Base-by-base conservation (phyloP, 2,888 invertebrate genomes). In the Amphipoea oculea region DNA sequence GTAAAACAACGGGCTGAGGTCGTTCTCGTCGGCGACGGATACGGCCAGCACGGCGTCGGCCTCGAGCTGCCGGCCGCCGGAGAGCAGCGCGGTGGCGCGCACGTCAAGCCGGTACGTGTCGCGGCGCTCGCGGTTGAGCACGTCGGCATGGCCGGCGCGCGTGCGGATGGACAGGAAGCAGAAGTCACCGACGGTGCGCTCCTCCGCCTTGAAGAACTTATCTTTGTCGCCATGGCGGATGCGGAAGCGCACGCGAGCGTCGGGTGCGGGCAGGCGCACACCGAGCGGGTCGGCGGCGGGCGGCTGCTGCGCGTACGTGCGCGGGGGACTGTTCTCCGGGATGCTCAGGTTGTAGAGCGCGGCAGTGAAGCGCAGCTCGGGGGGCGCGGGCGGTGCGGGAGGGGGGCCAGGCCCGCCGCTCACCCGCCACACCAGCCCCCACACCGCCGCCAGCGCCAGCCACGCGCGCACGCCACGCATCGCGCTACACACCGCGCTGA, bases 1-100 rank as follows among this genome's bases (percentile, higher is more conserved):
- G 94, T 98, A 99, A 96, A 99, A 99, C 57, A 99, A 97, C 63
- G 99, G 99, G 94, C 98, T 99, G 86, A 99, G 97, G 95, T 99
- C 99, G 96, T 99, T 99, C 78, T 98, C 98, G 95, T 99, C 99
- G 80, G 98, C 96, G 79, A 99, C 98, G 84, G 97, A 97, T 62
- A 99, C 98, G 78, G 97, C 96, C 63, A 99, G 98, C 57, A 96
- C 97, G 20, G 98, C 97, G 92, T 98, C 98, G 74, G 98, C 97
- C 92, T 98, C 98, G 84, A 98, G 95, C 79, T 97, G 94, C 85
- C 96, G 95, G 94, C 97, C 97, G 90, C 97, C 97, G 87, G 97
- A 96, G 94, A 93, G 97, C 97, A 89, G 96, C 91, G 93, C 97
- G 94, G 90, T 97, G 96, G 89, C 98, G 97, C 87, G 98, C 86